phyloP scores from a whole-genome alignment of 2,888 invertebrate genomes.

The Drosophila tanythrix region DNA sequence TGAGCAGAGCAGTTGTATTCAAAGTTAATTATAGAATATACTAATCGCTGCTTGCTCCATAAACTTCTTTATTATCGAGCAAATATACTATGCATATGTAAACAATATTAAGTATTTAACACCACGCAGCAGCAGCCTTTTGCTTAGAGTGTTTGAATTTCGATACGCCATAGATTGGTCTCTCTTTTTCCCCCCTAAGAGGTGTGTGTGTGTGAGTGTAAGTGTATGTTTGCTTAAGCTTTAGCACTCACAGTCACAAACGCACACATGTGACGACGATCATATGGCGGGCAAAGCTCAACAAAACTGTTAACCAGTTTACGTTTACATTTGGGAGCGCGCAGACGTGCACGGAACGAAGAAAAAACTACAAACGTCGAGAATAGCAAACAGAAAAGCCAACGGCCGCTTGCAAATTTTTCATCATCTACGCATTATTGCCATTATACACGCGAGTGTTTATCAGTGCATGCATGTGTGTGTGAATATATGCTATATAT shows the following conservation, averaged over 20 bases:
- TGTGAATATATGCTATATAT: conserved; percentile 22
- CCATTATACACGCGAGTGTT: conserved; percentile 33
- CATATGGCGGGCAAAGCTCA: conserved; percentile 60
- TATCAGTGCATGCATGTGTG: conserved; percentile 48
- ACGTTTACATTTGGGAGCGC: conserved; percentile 71
- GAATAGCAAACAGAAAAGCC: conserved; percentile 35
- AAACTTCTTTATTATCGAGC: background rate
- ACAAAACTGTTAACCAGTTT: conserved; percentile 74
- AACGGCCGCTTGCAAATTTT: conserved; percentile 46
- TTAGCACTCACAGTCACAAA: conserved; percentile 52
- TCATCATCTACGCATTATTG: conserved; percentile 49
- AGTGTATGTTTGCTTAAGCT: conserved; percentile 62
- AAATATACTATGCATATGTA: conserved; percentile 1
- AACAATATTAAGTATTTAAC: conserved; percentile 19
- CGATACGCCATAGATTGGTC: conserved; percentile 55
- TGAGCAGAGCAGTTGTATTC: background rate
- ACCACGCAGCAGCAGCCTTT: conserved; percentile 22
- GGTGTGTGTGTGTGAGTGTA: conserved; percentile 45
- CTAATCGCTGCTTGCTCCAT: background rate
- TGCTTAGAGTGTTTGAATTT: conserved; percentile 59
- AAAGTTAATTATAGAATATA: conserved; percentile 16
- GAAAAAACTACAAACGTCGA: conserved; percentile 14
- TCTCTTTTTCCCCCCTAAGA: conserved; percentile 34
- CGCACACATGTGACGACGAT: conserved; percentile 57
- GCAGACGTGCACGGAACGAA: conserved; percentile 68